phyloP scores from a whole-genome alignment of 2,113 vertebrate species.

The Panthera uncia region DNA sequence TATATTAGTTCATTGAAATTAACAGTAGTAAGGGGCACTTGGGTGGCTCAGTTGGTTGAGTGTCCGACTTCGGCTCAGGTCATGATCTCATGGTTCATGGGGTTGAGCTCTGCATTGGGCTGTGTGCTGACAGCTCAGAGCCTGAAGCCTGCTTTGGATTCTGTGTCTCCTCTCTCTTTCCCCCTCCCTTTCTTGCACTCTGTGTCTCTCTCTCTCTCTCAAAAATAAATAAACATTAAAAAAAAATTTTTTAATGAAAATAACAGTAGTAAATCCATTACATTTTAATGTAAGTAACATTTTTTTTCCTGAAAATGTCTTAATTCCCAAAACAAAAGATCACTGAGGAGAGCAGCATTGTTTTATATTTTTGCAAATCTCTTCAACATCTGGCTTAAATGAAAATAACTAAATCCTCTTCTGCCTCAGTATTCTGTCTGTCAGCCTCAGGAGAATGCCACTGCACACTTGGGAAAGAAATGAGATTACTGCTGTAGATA shows the following conservation, averaged over 20 bases:
- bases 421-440: neutral
- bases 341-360: neutral
- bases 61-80: no score
- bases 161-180: no score
- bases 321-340: neutral
- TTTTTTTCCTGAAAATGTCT: neutral
- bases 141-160: no score
- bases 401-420: neutral
- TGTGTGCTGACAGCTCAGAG: no score
- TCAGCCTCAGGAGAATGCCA: neutral
- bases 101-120: no score
- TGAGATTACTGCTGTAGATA: neutral
- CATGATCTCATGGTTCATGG: no score
- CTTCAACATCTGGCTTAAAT: neutral
- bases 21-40: neutral
- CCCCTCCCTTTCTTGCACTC: no score
- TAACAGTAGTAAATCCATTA: neutral
- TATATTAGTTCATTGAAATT: neutral
- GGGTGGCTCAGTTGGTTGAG: no score
- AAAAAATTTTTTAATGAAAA: neutral
- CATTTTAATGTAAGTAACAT: neutral
- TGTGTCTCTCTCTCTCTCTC: no score
- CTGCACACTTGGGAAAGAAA: neutral
- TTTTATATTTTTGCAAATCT: neutral
- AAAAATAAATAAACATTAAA: no score